Percentiles rank a stretch among this genome's conserved stretches.
Conservation (phyloP, 2,797 vertebrate genomes). For the Phoeniculus purpureus region DNA sequence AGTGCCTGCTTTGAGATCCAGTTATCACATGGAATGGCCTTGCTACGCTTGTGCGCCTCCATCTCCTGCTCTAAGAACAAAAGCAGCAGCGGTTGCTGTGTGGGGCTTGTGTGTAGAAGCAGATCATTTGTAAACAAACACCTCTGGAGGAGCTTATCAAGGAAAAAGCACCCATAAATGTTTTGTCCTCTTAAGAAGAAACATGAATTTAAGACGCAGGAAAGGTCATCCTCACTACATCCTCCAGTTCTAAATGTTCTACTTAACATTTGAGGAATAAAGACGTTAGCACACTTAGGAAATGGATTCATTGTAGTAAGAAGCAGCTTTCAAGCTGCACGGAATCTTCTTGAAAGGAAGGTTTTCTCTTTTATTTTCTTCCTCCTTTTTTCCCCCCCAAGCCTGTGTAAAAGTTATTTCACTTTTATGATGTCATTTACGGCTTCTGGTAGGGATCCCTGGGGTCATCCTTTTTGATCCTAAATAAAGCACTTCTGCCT, state of each 20-base stretch:
- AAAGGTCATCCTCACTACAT: neutral
- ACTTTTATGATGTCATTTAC: slow-evolving; percentile 15
- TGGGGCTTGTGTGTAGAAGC: neutral
- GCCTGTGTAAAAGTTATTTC: slow-evolving; percentile 15
- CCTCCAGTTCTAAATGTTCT: slow-evolving; percentile 38
- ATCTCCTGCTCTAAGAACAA: slow-evolving; percentile 11
- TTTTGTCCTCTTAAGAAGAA: slow-evolving; percentile 48
- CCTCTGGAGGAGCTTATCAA: slow-evolving; percentile 45
- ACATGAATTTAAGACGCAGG: neutral
- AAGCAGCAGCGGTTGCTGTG: neutral
- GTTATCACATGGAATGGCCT: slow-evolving; percentile 1
- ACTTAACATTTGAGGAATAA: slow-evolving; percentile 46
- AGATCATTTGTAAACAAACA: slow-evolving; percentile 32
- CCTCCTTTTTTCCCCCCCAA: neutral
- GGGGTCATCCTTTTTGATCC: slow-evolving; percentile 17
- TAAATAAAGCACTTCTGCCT: neutral
- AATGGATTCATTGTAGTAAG: slow-evolving; percentile 27
- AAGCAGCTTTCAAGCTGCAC: neutral
- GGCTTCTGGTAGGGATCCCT: neutral
- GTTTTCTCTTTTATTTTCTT: neutral
- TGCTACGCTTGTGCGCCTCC: neutral
- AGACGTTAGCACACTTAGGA: slow-evolving; percentile 15
- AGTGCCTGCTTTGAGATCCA: neutral
- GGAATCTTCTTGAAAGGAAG: slow-evolving; percentile 20
- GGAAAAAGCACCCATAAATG: slow-evolving; percentile 4